Conservation (phyloP, 2,113 vertebrate genomes). For the Bufo bufo region DNA sequence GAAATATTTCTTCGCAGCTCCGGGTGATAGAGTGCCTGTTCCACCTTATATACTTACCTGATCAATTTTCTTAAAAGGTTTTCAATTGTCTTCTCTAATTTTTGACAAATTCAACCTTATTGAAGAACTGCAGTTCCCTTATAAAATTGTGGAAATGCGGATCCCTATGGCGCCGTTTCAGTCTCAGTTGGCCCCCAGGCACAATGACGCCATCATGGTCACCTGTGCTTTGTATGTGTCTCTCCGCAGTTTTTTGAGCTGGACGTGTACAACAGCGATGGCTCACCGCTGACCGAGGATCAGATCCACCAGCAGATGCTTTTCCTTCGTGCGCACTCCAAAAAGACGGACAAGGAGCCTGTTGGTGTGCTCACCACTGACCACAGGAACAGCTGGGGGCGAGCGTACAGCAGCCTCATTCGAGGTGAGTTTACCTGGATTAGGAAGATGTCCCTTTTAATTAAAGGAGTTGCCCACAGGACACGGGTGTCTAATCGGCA, state of each 20-base stretch:
- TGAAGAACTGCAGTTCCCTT: too few species aligned
- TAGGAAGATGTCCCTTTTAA: neutral
- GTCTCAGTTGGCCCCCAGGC: too few species aligned
- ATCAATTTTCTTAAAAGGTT: neutral
- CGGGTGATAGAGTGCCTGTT: too few species aligned
- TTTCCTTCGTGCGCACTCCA: slow-evolving; percentile 78
- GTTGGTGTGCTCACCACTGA: slow-evolving; percentile 85
- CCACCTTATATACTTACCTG: too few species aligned
- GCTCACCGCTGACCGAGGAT: slow-evolving; percentile 78
- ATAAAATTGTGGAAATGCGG: too few species aligned
- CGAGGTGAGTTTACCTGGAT: slow-evolving; percentile 67
- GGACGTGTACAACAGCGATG: slow-evolving; percentile 85
- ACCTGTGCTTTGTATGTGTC: neutral
- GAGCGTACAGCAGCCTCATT: slow-evolving; percentile 79
- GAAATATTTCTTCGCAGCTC: too few species aligned
- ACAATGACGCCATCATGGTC: too few species aligned
- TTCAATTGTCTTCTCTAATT: too few species aligned
- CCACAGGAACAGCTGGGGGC: slow-evolving; percentile 83
- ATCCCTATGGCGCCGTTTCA: too few species aligned
- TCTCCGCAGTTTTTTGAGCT: slow-evolving; percentile 80
- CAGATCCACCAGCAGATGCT: slow-evolving; percentile 82
- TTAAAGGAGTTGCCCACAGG: too few species aligned
- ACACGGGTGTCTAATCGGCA: too few species aligned
- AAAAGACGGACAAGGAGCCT: slow-evolving; percentile 85
- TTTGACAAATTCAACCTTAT: too few species aligned